phyloP scores from a whole-genome alignment of 2,888 invertebrate species.

The Conchocele bisecta region DNA sequence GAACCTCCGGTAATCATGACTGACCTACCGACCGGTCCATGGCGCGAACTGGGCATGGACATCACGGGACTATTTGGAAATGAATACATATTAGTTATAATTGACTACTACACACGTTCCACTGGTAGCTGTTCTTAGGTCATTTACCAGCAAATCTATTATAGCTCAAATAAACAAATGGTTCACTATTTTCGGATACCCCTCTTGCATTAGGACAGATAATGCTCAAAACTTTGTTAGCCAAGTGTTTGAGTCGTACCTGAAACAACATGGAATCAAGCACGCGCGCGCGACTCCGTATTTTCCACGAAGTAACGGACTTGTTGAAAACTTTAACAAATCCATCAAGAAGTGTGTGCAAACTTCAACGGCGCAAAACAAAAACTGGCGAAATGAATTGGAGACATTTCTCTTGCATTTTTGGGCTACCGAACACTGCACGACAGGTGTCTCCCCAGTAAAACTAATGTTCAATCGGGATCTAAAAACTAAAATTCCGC shows the following conservation, averaged over 20 bases:
- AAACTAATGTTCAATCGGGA: constrained; percentile 8
- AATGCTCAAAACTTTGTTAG: constrained; percentile 43
- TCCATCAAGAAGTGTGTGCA: constrained; percentile 25
- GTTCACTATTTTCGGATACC: constrained; percentile 24
- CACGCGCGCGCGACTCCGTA: constrained; percentile 39
- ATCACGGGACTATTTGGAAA: constrained; percentile 24
- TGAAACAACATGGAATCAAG: constrained; percentile 21
- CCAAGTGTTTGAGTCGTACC: constrained; percentile 19
- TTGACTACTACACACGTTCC: constrained; percentile 32
- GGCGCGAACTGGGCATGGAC: too few species aligned
- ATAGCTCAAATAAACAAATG: constrained; percentile 14
- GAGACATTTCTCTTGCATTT: constrained; percentile 5
- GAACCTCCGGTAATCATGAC: constrained; percentile 17
- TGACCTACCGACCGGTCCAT: constrained; percentile 18
- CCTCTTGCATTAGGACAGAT: constrained; percentile 21
- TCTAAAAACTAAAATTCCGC: constrained; percentile 8
- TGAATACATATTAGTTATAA: constrained; percentile 22
- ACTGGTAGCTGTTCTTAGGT: constrained; percentile 14
- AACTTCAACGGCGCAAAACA: constrained; percentile 19
- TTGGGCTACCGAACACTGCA: constrained; percentile 10
- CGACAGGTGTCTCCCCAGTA: constrained; percentile 5
- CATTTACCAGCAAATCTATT: constrained; percentile 7
- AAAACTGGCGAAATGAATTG: constrained; percentile 28
- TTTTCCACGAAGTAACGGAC: constrained; percentile 37
- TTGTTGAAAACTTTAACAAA: constrained; percentile 47